Evolutionary conservation across 2,113 vertebrate species (phyloP), one percentile per base, ranked within the genome.

Genomic region (Lipophrys pholis): DNA sequence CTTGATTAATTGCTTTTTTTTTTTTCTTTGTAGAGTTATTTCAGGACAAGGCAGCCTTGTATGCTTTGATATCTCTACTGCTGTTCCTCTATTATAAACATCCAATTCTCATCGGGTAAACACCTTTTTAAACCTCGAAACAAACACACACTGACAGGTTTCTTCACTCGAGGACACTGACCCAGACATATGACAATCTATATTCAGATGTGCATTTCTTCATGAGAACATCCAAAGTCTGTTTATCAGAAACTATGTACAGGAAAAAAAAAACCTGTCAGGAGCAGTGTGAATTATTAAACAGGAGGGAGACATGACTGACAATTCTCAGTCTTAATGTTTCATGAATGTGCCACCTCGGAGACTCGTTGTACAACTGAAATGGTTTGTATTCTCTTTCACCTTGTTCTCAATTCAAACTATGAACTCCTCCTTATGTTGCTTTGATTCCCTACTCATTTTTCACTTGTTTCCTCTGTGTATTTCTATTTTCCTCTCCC

Each of bases 301-400:
- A 21, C 42, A 69, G n/a, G 54, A 43, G 16, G 15, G 40, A 69
- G 59, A 65, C 6, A 65, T 75, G 62, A 62, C 41, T 45, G 62
- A 54, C 42, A 11, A n/a, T n/a, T n/a, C n/a, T n/a, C n/a, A 11
- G 2, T 48, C 5, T 56, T 46, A 42, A 69, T 71, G 45, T 81
- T 78, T 81, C 5, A 79, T 56, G 64, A 76, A 52, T n/a, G 55
- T 11, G 30, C 7, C 52, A 60, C 40, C 16, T 17, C 39, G 38
- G 75, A 79, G 36, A 46, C 1, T 1, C 21, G 16, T 12, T 48
- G 39, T 42, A 48, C 8, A 8, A 17, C 41, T 17, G 9, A 74
- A 12, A 21, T 1, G 36, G 9, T 60, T 30, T 30, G 21, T 30
- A 30, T 30, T 30, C 21, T 30, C 21, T 30, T 30, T 30, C 21